Evolutionary conservation across 1,140 invertebrate genomes (phyloP), one percentile per base, ranked within the genome.

Genomic region (Cotesia chilonis): DNA sequence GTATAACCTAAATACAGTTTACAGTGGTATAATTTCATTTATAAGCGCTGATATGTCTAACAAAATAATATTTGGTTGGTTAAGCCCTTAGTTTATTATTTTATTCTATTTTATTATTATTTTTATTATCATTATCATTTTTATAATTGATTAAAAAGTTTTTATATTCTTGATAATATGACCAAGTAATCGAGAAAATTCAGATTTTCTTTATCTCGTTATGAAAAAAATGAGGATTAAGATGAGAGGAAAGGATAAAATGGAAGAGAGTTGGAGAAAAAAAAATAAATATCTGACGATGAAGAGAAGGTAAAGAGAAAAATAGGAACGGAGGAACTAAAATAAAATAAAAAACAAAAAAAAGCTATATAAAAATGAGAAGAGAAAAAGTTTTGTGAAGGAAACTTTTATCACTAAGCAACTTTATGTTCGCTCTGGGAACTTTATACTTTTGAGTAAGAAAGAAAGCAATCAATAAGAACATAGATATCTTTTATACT

Each of bases 351-450:
- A 47, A 47, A 47, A 47, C 10, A 9, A 47, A 47, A 47, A 47
- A 47, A 47, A 28, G 28, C 28, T 28, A 28, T 47, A 47, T 47
- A 47, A 47, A 47, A 35, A 68, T 14, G 57, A 70, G 57, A 70
- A 64, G 60, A 28, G 37, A 54, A 59, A 51, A 68, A 51, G 59
- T 68, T 72, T 57, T 17, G 41, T 72, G 38, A 28, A 72, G 65
- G 38, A 59, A 72, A 68, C 57, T 68, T 70, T 72, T 72, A 60
- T 72, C 57, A 68, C 65, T 47, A 66, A 60, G 55, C 41, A 67
- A 72, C 54, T 65, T 72, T 72, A 20, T 70, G 20, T 51, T 17
- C 71, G 54, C 64, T 52, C 65, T 68, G 59, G 55, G 36, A 72
- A 61, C 57, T 68, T 68, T 55, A 68, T 68, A 68, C 67, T 68